Evolutionary conservation across 2,888 invertebrate species (phyloP).

Genomic region (Dicycla oo): DNA sequence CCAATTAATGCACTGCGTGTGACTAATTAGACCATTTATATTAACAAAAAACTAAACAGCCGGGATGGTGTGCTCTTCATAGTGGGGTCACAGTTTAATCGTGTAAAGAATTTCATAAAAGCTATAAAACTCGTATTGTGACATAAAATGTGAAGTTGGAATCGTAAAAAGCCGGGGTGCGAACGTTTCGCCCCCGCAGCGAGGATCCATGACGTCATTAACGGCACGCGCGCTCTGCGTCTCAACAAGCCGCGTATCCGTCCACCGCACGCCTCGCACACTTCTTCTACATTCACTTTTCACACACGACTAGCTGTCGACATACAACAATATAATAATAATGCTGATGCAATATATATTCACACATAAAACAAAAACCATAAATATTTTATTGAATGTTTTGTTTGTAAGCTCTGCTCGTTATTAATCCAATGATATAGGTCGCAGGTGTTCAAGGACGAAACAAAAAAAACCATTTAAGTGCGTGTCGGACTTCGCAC

Average conservation of each 20-base stretch:
- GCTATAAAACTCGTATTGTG: conserved; percentile 86
- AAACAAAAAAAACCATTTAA: conserved; percentile 17
- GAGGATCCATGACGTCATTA: conserved; percentile 77
- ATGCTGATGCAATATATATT: too few relatives aligned
- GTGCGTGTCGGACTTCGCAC: too few relatives aligned
- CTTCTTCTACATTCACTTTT: conserved; percentile 68
- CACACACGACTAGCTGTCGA: conserved; percentile 73
- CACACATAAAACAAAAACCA: conserved; percentile 49
- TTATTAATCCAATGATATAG: conserved; percentile 37
- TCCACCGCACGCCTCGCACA: conserved; percentile 63
- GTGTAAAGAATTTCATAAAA: conserved; percentile 86
- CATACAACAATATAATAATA: conserved; percentile 70
- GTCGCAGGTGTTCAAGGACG: conserved; percentile 40
- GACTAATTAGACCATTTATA: conserved; percentile 82
- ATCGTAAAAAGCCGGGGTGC: conserved; percentile 83
- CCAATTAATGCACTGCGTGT: conserved; percentile 76
- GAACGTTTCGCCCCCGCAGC: conserved; percentile 71
- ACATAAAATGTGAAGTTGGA: conserved; percentile 86
- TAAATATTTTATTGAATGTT: conserved; percentile 51
- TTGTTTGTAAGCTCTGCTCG: conserved; percentile 35
- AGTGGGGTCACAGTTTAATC: conserved; percentile 82
- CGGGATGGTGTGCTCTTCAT: conserved; percentile 74
- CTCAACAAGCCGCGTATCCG: conserved; percentile 52
- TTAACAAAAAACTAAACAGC: conserved; percentile 80
- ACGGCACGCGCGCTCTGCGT: conserved; percentile 70